These are phyloP conservation scores for Lottia gigantea DNA, from an alignment of 2,888 invertebrate species.

Conservation along the genomic window DNA sequence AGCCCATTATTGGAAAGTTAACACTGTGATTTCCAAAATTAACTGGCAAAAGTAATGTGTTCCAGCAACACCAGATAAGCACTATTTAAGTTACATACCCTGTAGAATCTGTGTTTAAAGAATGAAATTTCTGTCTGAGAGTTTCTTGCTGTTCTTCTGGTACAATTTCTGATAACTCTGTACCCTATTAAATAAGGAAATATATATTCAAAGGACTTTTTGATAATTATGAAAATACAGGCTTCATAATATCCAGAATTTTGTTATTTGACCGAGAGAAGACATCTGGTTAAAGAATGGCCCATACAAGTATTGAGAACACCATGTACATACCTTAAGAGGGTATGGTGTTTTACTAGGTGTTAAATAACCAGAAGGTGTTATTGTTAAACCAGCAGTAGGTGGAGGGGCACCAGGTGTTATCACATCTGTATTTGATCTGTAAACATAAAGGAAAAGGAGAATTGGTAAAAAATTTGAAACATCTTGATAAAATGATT, in stretches of 20 bases:
- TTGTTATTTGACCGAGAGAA: no score
- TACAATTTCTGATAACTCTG: constrained; percentile 36
- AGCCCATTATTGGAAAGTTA: no score
- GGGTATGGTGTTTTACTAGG: constrained; percentile 43
- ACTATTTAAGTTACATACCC: constrained; percentile 37
- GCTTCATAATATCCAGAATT: no score
- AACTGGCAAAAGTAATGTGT: no score
- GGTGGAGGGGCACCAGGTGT: background rate
- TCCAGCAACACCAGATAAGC: no score
- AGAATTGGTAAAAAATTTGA: no score
- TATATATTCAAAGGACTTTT: no score
- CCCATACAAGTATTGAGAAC: background rate
- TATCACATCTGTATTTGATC: background rate
- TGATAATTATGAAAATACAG: no score
- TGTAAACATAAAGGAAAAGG: background rate
- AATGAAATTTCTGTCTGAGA: constrained; percentile 50
- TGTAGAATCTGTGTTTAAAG: constrained; percentile 55
- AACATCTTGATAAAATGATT: no score
- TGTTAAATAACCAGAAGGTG: background rate
- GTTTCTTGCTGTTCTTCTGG: constrained; percentile 44
- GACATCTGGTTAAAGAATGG: no score
- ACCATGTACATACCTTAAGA: constrained; percentile 34
- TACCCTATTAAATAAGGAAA: constrained; percentile 33
- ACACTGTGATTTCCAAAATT: no score
- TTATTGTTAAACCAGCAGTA: background rate